Base-by-base conservation (phyloP, 1,140 invertebrate genomes). In the Anoplophora glabripennis region DNA sequence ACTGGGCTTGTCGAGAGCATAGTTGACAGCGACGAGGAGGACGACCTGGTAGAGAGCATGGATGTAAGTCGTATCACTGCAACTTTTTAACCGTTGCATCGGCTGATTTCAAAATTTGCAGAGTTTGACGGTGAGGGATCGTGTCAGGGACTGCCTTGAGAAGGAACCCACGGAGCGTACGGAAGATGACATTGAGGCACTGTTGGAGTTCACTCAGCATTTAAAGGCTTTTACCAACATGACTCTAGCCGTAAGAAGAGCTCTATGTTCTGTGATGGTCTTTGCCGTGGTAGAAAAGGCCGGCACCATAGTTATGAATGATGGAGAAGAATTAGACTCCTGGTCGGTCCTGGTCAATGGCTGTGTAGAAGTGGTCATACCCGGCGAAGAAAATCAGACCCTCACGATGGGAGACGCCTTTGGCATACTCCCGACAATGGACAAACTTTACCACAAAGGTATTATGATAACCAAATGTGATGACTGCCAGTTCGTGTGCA, bases 271-370 rank as follows among this genome's bases (percentile, higher is more conserved):
- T 33, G 92, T 94, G 0, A 95, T 95, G 93, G 91, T 93, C 0
- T 98, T 99, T 78, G 97, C 96, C 1, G 93, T 98, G 0, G 96
- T 99, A 10, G 94, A 98, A 73, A 95, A 96, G 68, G 90, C 94
- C 11, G 94, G 92, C 4, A 99, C 96, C 21, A 84, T 96, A 53
- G 95, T 99, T 3, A 93, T 99, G 86, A 94, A 94, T 68, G 91
- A 99, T 79, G 93, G 94, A 8, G 96, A 99, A 77, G 93, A 98
- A 80, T 82, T 99, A 63, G 97, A 99, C 78, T 98, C 96, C n/a
- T 99, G 97, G 97, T 96, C 93, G 57, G 96, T 99, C 33, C 86
- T 99, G 15, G 94, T 99, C 37, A 99, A 99, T 80, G 97, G 97
- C 3, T 87, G 90, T 63, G 96, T 99, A 1, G 94, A 99, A 78